These are phyloP conservation scores for Eurypyga helias DNA, from an alignment of 2,113 vertebrate species.

Conservation along the genomic window DNA sequence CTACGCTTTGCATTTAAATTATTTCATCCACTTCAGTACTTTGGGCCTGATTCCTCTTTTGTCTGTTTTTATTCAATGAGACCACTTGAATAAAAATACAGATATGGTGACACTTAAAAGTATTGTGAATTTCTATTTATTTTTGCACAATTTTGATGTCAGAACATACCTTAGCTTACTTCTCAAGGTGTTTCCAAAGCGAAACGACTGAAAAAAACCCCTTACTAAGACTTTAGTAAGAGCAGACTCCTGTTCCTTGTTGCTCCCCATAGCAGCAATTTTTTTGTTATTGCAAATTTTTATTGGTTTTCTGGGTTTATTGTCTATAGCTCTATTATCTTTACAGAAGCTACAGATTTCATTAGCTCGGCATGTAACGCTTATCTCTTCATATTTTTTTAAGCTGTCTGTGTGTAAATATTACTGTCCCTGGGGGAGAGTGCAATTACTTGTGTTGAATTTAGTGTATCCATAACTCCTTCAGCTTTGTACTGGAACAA, in stretches of 20 bases:
- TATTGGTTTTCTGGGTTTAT: neutral
- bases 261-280: neutral
- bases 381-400: conserved; percentile 17
- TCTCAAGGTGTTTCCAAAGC: conserved; percentile 20
- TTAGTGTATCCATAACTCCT: neutral
- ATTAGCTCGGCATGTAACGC: neutral
- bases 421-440: neutral
- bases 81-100: neutral
- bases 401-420: conserved; percentile 13
- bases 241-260: neutral
- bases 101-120: neutral
- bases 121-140: conserved; percentile 1
- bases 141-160: neutral
- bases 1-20: conserved; percentile 1
- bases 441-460: neutral
- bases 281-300: neutral
- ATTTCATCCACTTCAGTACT: neutral
- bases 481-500: neutral
- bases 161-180: neutral
- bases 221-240: neutral
- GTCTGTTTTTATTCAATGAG: neutral
- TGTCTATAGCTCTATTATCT: neutral
- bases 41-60: neutral
- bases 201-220: neutral
- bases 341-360: conserved; percentile 14